Evolutionary conservation across 2,888 invertebrate species (phyloP).

Genomic region (Priocnemis perturbator): DNA sequence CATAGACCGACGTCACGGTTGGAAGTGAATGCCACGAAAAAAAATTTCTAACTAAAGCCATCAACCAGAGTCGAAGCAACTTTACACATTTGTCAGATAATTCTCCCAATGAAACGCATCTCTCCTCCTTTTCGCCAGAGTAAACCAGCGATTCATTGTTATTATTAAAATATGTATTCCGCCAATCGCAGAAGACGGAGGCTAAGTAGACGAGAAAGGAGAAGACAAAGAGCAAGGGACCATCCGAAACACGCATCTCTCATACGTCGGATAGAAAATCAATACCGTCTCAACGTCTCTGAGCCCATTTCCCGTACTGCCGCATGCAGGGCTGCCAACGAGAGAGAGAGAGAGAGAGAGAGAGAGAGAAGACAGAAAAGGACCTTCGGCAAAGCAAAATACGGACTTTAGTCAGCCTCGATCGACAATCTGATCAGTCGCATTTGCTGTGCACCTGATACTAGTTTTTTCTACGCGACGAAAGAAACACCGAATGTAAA

Average conservation of each 20-base stretch:
- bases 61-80: too few relatives aligned
- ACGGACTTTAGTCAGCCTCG: constrained; percentile 30
- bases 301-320: constrained; percentile 67
- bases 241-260: constrained; percentile 71
- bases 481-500: too few relatives aligned
- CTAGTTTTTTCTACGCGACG: neutral
- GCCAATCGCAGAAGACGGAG: constrained; percentile 38
- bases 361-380: constrained; percentile 33
- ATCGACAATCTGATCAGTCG: too few relatives aligned
- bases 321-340: constrained; percentile 63
- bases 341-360: constrained; percentile 21
- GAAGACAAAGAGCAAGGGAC: constrained; percentile 56
- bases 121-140: too few relatives aligned
- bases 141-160: constrained; percentile 1
- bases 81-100: too few relatives aligned
- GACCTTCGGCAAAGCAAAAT: constrained; percentile 59
- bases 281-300: constrained; percentile 69
- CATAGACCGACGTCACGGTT: too few relatives aligned
- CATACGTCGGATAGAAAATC: constrained; percentile 72
- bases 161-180: constrained; percentile 30
- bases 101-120: neutral
- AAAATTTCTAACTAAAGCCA: too few relatives aligned
- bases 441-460: neutral
- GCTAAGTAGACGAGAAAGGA: constrained; percentile 49
- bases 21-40: too few relatives aligned